Evolutionary conservation across 2,888 invertebrate species (phyloP), one percentile per base, ranked within the genome.

Genomic region (Rhodophaea formosa): DNA sequence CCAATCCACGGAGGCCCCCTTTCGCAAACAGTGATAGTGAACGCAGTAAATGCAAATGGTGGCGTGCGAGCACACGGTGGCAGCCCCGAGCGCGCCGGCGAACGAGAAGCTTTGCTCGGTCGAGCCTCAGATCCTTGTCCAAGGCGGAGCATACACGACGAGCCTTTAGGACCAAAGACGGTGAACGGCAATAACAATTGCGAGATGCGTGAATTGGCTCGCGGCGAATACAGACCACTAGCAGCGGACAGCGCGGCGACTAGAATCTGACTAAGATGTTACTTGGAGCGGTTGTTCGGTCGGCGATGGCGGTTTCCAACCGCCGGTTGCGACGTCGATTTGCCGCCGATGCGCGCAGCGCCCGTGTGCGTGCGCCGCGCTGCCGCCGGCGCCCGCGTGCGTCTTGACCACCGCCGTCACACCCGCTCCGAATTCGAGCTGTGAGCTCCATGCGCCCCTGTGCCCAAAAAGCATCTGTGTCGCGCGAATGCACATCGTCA

Each of bases 181-280:
- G 84, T 92, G 61, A 95, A 95, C 83, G 95, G 95, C 55, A 95
- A 95, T 85, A 95, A 95, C 83, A 95, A 95, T 77, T 95, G 95
- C 84, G 96, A 96, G 82, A 93, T 95, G 93, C 93, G 95, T 53
- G 96, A 96, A 84, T 92, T 95, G 74, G 94, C 83, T 67, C 84
- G 87, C 61, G 92, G 85, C 67, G 92, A 82, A 72, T 92, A 87
- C 82, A 83, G 92, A 74, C 90, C 89, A 56, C 77, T 91, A 71
- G 90, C 92, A 68, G 88, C 88, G 62, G 91, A 90, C 71, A 91
- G 88, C 67, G 91, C 92, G 49, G 92, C 91, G 63, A 92, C 92
- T 76, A 92, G 94, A 83, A 94, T 94, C 92, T 94, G 94, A 94
- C 94, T 94, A 94, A 94, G 94, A 93, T 94, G 93, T 93, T 93